A percentile compares a stretch with the other conserved stretches of the same genome.
Conservation (phyloP, 1,140 invertebrate species). For the Notospermus geniculatus region DNA sequence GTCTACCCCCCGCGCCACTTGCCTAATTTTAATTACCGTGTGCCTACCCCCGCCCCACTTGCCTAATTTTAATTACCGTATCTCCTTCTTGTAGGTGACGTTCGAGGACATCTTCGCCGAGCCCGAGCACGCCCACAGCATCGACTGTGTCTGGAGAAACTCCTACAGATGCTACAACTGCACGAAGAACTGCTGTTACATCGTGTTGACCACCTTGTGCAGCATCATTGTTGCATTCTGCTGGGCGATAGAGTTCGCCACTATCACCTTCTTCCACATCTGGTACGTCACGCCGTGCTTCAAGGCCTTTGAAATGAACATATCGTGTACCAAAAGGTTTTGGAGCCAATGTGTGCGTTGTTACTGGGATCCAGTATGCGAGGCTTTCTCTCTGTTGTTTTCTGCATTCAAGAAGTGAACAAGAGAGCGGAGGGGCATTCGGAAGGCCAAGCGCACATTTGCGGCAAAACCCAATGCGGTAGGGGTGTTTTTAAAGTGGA, state of each 20-base stretch:
- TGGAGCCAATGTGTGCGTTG: conserved; percentile 63
- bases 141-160: conserved; percentile 73
- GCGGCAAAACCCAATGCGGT: no score
- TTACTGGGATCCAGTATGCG: conserved; percentile 63
- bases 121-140: conserved; percentile 69
- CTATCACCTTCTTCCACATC: conserved; percentile 64
- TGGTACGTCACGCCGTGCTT: conserved; percentile 54
- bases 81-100: conserved; percentile 32
- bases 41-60: no score
- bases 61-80: no score
- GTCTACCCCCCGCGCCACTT: no score
- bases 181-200: conserved; percentile 70
- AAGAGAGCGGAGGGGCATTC: no score
- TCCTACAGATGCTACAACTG: conserved; percentile 69
- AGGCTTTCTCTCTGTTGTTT: conserved; percentile 65
- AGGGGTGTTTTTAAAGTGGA: no score
- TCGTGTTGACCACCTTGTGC: conserved; percentile 65
- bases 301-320: conserved; percentile 59
- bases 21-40: no score
- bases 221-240: conserved; percentile 68
- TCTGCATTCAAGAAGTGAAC: no score
- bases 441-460: no score
- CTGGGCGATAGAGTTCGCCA: conserved; percentile 72
- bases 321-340: conserved; percentile 63
- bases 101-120: conserved; percentile 79